Evolutionary conservation across 2,888 invertebrate genomes (phyloP).

Genomic region (Yponomeuta malinellus): DNA sequence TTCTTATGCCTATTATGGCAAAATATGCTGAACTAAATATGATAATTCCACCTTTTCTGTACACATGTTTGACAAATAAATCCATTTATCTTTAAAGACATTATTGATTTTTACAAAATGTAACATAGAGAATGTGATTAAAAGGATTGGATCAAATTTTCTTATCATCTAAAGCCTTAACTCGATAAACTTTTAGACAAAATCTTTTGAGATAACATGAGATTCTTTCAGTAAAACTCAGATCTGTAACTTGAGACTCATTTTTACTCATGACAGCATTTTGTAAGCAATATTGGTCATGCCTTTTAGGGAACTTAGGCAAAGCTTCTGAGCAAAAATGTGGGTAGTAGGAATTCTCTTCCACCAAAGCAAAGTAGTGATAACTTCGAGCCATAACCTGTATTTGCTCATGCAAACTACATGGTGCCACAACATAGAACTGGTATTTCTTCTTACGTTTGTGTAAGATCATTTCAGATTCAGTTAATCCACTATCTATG

Average conservation of each 20-base stretch:
- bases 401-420: conserved; percentile 79
- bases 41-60: too few species aligned
- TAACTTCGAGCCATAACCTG: conserved; percentile 52
- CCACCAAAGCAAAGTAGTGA: conserved; percentile 60
- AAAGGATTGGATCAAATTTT: conserved; percentile 1
- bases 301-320: conserved; percentile 68
- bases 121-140: neutral
- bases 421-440: conserved; percentile 82
- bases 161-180: conserved; percentile 32
- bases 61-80: too few species aligned
- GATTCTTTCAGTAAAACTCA: conserved; percentile 56
- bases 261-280: conserved; percentile 44
- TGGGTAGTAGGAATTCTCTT: conserved; percentile 80
- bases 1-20: too few species aligned
- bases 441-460: conserved; percentile 76
- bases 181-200: conserved; percentile 60
- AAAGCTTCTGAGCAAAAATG: conserved; percentile 86
- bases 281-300: conserved; percentile 48
- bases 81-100: too few species aligned
- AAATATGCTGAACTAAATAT: too few species aligned
- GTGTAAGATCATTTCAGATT: conserved; percentile 73
- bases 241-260: conserved; percentile 53
- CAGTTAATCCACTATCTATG: conserved; percentile 72
- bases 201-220: conserved; percentile 51
- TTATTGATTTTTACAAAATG: too few species aligned